These are phyloP conservation scores for Cryptophagus acutangulus DNA, from an alignment of 2,888 invertebrate genomes.

Conservation along the genomic window DNA sequence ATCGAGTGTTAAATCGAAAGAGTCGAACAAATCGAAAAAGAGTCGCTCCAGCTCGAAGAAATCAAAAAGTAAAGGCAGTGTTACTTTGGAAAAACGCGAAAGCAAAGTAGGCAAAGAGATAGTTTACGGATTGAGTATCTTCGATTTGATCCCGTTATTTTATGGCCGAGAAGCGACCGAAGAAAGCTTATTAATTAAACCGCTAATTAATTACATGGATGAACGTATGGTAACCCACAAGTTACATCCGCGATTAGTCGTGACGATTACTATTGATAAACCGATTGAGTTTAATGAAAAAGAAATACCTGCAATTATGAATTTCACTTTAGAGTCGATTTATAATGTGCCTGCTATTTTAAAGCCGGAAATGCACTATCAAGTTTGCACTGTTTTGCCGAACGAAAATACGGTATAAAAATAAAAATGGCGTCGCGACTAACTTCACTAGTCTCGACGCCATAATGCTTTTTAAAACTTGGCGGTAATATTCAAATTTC, in stretches of 20 bases:
- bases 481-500: not conserved
- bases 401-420: slow-evolving; percentile 21
- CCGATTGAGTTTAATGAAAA: slow-evolving; percentile 9
- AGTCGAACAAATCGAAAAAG: too few species aligned
- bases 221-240: slow-evolving; percentile 34
- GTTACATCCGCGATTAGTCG: slow-evolving; percentile 35
- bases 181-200: slow-evolving; percentile 22
- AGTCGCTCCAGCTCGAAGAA: slow-evolving; percentile 12
- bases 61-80: slow-evolving; percentile 3
- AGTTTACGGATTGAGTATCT: slow-evolving; percentile 29
- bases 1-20: too few species aligned
- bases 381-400: slow-evolving; percentile 32
- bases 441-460: not conserved
- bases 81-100: not conserved
- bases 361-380: slow-evolving; percentile 35
- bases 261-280: slow-evolving; percentile 29
- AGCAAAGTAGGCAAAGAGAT: slow-evolving; percentile 9
- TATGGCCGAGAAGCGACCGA: slow-evolving; percentile 22
- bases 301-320: slow-evolving; percentile 30
- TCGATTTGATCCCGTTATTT: slow-evolving; percentile 32
- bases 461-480: too few species aligned
- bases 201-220: slow-evolving; percentile 26
- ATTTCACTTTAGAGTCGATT: slow-evolving; percentile 41
- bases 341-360: slow-evolving; percentile 38
- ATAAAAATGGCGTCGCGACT: not conserved